Base-by-base conservation (phyloP, 2,113 vertebrate species). In the Poeciliopsis prolifica region DNA sequence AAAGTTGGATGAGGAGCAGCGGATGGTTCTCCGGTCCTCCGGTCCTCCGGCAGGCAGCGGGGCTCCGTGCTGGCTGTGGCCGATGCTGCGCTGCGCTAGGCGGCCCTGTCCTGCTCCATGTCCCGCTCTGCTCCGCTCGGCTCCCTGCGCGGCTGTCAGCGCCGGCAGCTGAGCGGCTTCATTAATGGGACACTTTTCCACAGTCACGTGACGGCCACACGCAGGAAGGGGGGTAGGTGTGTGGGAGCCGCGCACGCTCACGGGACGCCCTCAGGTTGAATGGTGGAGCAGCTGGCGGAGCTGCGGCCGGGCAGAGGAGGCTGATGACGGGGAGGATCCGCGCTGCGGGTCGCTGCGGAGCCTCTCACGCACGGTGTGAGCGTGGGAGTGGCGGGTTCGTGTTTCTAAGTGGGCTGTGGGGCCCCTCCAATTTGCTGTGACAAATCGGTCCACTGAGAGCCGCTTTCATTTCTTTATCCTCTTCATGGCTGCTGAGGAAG, bases 141-240 rank as follows among this genome's bases (percentile, higher is more conserved):
- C 51, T 58, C 51, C 51, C 24, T 24, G 22, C 24, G 93, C 65
- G 94, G 95, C 96, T 96, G 96, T 96, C 96, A 93, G 95, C 94
- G 95, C 96, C 96, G 96, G 96, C 96, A 93, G 95, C 94, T 94
- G 96, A 95, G 96, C 95, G 91, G 96, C 96, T 95, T 95, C 96
- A 96, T 97, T 98, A 97, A 97, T 95, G 96, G 96, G 94, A 92
- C 95, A 94, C 94, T 95, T 95, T 94, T 95, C 92, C 88, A 89
- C 93, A 94, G 94, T 97, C 96, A 97, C 96, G 93, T 96, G 97
- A 97, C 94, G 95, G 93, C 94, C 93, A 24, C 37, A 80, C 11
- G 65, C 30, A 13, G 31, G 44, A 10, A 28, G 62, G 13, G n/a
- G 48, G 94, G 94, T 94, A 88, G 94, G 94, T 37, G 35, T 37